Percentiles rank a stretch among this genome's conserved stretches.
These are phyloP conservation scores for Scomber japonicus DNA, from an alignment of 2,113 vertebrate genomes.

Conservation along the genomic window DNA sequence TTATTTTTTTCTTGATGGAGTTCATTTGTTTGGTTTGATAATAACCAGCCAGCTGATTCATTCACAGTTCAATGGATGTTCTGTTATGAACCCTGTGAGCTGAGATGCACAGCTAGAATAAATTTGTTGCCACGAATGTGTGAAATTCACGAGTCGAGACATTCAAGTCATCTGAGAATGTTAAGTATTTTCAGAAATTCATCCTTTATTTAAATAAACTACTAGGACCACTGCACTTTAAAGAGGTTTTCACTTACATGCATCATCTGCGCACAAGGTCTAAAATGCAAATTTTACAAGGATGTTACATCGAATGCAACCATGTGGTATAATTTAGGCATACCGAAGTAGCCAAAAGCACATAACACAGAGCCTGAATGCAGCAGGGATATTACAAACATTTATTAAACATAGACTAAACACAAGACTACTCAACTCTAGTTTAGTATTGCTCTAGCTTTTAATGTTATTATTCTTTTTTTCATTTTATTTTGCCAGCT, in stretches of 20 bases:
- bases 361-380: neutral
- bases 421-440: neutral
- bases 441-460: neutral
- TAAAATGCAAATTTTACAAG: neutral
- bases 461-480: neutral
- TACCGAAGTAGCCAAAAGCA: neutral
- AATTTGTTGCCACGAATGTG: conserved; percentile 20
- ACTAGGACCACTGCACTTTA: neutral
- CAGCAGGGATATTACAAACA: neutral
- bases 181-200: conserved; percentile 10
- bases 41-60: conserved; percentile 10
- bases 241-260: neutral
- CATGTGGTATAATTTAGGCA: neutral
- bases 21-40: conserved; percentile 36
- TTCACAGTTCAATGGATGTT: conserved; percentile 38
- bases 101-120: conserved; percentile 20
- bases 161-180: conserved; percentile 17
- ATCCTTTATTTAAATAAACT: neutral
- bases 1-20: neutral
- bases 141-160: conserved; percentile 8
- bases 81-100: conserved; percentile 46
- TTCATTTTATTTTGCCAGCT: neutral
- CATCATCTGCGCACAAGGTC: neutral
- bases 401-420: neutral
- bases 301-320: neutral